phyloP scores from a whole-genome alignment of 2,113 vertebrate species.

The Leptocoma aspasia region DNA sequence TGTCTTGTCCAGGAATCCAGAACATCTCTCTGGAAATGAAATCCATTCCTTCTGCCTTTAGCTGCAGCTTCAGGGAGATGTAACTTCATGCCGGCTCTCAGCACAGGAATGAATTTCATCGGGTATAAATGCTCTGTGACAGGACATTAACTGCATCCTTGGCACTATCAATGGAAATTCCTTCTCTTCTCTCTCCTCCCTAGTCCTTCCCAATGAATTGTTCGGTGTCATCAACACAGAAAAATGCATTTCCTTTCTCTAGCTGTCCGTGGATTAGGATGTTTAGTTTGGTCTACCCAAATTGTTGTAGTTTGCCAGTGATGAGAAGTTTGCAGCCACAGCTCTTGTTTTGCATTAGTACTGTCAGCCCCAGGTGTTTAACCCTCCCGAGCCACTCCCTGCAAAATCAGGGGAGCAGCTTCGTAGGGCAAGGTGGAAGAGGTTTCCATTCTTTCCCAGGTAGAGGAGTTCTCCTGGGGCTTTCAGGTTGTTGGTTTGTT shows the following conservation, averaged over 20 bases:
- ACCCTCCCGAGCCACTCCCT: background rate
- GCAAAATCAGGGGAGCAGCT: background rate
- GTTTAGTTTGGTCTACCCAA: background rate
- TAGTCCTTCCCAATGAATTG: background rate
- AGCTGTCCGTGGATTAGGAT: background rate
- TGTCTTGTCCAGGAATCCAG: constrained; percentile 5
- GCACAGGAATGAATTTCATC: background rate
- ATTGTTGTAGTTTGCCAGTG: background rate
- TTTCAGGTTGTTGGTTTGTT: background rate
- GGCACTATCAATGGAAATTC: constrained; percentile 8
- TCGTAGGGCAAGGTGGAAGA: background rate
- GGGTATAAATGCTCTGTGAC: background rate
- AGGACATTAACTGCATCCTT: constrained; percentile 8
- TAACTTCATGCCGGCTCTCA: background rate
- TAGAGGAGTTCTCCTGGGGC: background rate
- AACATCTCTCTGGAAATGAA: background rate
- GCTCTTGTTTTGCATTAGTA: background rate
- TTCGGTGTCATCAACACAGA: background rate
- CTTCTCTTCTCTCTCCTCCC: background rate
- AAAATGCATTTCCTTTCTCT: background rate
- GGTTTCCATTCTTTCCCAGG: background rate
- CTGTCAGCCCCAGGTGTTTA: background rate
- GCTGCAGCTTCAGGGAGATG: background rate
- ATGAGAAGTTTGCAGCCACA: background rate
- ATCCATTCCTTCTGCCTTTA: background rate